phyloP scores from a whole-genome alignment of 2,888 invertebrate genomes.

The Orchesella flavescens region DNA sequence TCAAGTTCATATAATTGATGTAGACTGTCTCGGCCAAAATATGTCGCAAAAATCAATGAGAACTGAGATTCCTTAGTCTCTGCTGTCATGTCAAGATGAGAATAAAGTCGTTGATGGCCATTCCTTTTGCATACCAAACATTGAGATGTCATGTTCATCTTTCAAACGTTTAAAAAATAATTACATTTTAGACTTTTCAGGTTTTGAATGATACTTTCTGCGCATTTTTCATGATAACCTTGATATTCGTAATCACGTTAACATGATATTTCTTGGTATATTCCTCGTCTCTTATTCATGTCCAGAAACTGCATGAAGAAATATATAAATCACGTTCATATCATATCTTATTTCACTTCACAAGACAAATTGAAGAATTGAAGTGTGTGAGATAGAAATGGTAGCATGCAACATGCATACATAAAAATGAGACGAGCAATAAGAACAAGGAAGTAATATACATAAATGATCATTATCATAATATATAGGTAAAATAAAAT shows the following conservation, averaged over 20 bases:
- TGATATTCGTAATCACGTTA: not conserved
- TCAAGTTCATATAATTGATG: no score
- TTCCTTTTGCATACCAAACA: no score
- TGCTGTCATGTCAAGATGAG: no score
- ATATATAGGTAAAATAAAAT: conserved; percentile 37
- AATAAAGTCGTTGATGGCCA: no score
- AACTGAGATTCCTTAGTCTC: no score
- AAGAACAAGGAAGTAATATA: not conserved
- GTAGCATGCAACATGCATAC: not conserved
- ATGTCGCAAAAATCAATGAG: no score
- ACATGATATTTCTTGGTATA: not conserved
- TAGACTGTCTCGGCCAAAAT: no score
- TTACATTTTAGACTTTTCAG: no score
- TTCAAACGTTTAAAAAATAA: no score
- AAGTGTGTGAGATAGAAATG: not conserved
- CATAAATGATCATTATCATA: conserved; percentile 14
- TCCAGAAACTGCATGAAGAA: not conserved
- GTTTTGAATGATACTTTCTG: no score
- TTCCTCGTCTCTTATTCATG: not conserved
- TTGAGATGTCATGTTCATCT: no score
- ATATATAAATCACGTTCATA: conserved; percentile 37
- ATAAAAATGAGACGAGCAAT: not conserved
- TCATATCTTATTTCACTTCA: not conserved
- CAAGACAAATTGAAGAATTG: conserved; percentile 34
- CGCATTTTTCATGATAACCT: no score